A percentile compares a stretch with the other conserved stretches of the same genome.
phyloP scores from a whole-genome alignment of 2,888 invertebrate species.

The Ophraella communa region DNA sequence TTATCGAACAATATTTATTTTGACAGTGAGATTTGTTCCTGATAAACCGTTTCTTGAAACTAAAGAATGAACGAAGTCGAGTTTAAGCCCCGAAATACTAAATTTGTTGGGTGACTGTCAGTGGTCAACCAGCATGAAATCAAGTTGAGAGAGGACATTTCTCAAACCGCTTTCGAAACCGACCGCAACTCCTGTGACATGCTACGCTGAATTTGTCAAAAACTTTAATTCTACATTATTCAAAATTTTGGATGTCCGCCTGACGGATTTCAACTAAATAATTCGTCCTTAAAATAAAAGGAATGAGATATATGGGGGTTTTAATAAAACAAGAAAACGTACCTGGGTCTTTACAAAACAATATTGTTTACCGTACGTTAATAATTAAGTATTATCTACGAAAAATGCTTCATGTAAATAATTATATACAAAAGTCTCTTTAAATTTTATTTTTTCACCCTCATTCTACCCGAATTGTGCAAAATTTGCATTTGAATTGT shows the following conservation, averaged over 20 bases:
- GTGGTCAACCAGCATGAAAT: slow-evolving; percentile 57
- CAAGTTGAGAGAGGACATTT: slow-evolving; percentile 55
- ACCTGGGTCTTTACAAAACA: too few relatives aligned
- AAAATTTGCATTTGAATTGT: too few relatives aligned
- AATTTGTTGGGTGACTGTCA: slow-evolving; percentile 47
- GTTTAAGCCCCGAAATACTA: slow-evolving; percentile 29
- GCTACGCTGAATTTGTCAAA: slow-evolving; percentile 44
- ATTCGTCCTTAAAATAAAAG: slow-evolving; percentile 6
- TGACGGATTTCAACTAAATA: slow-evolving; percentile 6
- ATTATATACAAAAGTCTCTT: too few relatives aligned
- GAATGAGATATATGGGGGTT: not conserved
- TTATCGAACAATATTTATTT: too few relatives aligned
- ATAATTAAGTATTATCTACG: too few relatives aligned
- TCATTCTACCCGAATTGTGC: too few relatives aligned
- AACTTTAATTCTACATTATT: slow-evolving; percentile 46
- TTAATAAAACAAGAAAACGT: not conserved
- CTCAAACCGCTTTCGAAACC: slow-evolving; percentile 48
- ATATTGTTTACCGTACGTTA: too few relatives aligned
- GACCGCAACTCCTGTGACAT: slow-evolving; percentile 34
- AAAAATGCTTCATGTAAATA: too few relatives aligned
- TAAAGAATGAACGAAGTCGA: not conserved
- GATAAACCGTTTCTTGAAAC: too few relatives aligned
- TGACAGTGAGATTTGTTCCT: too few relatives aligned
- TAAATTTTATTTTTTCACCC: too few relatives aligned
- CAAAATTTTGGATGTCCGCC: slow-evolving; percentile 24